Evolutionary conservation across 1,140 invertebrate genomes (phyloP).

Genomic region (Camponotus vicinus): DNA sequence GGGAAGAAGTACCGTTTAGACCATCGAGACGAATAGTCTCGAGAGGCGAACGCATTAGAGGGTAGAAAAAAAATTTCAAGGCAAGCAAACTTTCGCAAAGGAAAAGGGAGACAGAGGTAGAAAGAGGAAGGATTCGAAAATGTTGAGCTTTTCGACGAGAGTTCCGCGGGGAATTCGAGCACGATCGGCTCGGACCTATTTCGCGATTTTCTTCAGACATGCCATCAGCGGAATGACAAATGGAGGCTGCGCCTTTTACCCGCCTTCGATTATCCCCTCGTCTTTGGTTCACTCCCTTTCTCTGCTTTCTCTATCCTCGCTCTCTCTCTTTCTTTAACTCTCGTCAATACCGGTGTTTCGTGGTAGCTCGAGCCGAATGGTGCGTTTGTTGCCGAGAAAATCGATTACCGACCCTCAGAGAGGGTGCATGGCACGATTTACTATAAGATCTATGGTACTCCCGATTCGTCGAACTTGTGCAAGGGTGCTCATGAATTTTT

Average conservation of each 20-base stretch:
- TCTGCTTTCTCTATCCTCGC: not conserved
- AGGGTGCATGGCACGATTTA: slow-evolving; percentile 11
- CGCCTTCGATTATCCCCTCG: slow-evolving; percentile 44
- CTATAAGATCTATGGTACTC: slow-evolving; percentile 5
- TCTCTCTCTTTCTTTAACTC: not conserved
- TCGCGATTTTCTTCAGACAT: slow-evolving; percentile 62
- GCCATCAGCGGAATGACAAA: slow-evolving; percentile 63
- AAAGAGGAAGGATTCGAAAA: slow-evolving; percentile 17
- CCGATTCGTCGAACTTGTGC: not conserved
- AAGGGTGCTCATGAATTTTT: slow-evolving; percentile 45
- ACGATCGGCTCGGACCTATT: slow-evolving; percentile 60
- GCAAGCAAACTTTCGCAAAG: slow-evolving; percentile 28
- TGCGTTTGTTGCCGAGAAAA: slow-evolving; percentile 38
- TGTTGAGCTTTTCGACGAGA: slow-evolving; percentile 55
- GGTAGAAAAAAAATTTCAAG: slow-evolving; percentile 27
- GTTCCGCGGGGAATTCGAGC: slow-evolving; percentile 50
- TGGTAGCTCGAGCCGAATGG: slow-evolving; percentile 36
- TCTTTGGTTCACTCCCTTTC: not conserved
- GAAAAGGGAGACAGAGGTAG: not conserved
- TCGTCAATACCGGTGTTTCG: slow-evolving; percentile 38
- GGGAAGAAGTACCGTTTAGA: slow-evolving; percentile 38
- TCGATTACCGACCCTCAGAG: slow-evolving; percentile 35
- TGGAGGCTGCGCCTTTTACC: slow-evolving; percentile 48
- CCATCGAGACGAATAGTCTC: slow-evolving; percentile 22
- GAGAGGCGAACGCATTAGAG: not conserved